phyloP scores from a whole-genome alignment of 2,888 invertebrate species.

The Nemotelus nigrinus region DNA sequence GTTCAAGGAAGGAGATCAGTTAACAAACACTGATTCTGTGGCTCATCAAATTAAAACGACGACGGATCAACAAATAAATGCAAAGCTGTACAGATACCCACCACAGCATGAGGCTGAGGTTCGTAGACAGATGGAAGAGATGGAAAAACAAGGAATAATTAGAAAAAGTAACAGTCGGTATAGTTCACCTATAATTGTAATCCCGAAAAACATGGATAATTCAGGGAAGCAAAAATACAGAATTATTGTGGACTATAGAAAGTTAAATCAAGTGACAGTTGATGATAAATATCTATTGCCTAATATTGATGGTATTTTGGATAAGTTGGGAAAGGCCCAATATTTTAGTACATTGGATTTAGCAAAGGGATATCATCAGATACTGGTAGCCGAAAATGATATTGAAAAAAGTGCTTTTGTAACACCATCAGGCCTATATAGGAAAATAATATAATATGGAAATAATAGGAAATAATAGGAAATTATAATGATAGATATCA shows the following conservation, averaged over 20 bases:
- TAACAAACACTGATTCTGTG: too few relatives aligned
- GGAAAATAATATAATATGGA: too few relatives aligned
- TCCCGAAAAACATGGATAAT: slow-evolving; percentile 46
- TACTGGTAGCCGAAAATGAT: slow-evolving; percentile 38
- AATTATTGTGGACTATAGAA: slow-evolving; percentile 47
- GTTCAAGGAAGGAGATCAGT: slow-evolving; percentile 48
- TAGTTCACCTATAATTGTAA: slow-evolving; percentile 43
- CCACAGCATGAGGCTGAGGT: slow-evolving; percentile 45
- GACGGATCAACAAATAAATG: slow-evolving; percentile 40
- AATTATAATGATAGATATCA: too few relatives aligned
- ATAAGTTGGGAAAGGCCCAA: slow-evolving; percentile 47
- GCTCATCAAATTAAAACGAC: slow-evolving; percentile 42
- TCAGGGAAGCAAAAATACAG: slow-evolving; percentile 45
- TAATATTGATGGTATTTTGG: slow-evolving; percentile 47
- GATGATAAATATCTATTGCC: slow-evolving; percentile 46
- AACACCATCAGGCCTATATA: slow-evolving; percentile 20
- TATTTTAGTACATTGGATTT: slow-evolving; percentile 47
- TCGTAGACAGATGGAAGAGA: slow-evolving; percentile 38
- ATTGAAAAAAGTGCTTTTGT: neutral
- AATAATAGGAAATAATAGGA: slow-evolving; percentile 24
- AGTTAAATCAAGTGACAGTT: slow-evolving; percentile 36
- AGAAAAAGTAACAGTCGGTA: slow-evolving; percentile 42
- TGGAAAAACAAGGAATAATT: slow-evolving; percentile 35
- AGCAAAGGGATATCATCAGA: slow-evolving; percentile 49
- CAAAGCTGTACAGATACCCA: slow-evolving; percentile 32